Conservation (phyloP, 2,113 vertebrate genomes). For the Anarrhichthys ocellatus region DNA sequence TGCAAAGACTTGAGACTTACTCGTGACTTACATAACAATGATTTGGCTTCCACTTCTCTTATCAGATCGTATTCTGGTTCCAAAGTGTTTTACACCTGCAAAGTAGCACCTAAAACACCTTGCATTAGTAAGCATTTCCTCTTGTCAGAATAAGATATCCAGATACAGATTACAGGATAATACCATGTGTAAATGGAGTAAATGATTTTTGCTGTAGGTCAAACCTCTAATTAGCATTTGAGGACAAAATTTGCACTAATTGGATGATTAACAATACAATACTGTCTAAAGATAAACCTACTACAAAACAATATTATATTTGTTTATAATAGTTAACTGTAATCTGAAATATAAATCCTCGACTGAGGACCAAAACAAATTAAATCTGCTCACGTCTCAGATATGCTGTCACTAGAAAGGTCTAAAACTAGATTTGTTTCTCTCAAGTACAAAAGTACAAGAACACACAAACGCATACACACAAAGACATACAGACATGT, state of each 20-base stretch:
- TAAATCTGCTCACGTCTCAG: not conserved
- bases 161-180: not conserved
- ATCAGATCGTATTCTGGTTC: not conserved
- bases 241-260: not conserved
- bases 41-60: not conserved
- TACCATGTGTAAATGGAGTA: not conserved
- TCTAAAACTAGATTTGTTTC: constrained; percentile 35
- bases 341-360: not conserved
- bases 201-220: not conserved
- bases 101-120: not conserved
- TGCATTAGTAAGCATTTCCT: not conserved
- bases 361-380: not conserved
- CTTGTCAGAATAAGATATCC: not conserved
- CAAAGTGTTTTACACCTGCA: not conserved
- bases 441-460: constrained; percentile 8
- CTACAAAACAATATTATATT: not conserved
- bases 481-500: constrained; percentile 9
- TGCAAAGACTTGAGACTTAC: not conserved
- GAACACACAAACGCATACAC: constrained; percentile 5
- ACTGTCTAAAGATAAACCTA: not conserved
- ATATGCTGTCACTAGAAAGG: constrained; percentile 14
- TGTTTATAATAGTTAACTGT: not conserved
- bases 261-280: not conserved
- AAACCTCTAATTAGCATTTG: not conserved
- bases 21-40: not conserved